Evolutionary conservation across 2,797 vertebrate species (phyloP).

Genomic region (Diplodus sargus): DNA sequence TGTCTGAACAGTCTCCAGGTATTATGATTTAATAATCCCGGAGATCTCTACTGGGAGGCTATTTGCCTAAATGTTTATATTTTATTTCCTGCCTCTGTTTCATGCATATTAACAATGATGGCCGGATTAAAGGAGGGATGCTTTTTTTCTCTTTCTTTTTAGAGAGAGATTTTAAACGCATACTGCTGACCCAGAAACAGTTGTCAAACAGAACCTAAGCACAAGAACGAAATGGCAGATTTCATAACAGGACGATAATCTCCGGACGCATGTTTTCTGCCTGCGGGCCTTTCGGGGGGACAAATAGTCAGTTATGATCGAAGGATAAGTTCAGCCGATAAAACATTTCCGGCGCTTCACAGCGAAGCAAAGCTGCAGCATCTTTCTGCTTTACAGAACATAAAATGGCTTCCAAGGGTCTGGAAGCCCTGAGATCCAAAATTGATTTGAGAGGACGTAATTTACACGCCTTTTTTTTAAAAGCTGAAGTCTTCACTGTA

Average conservation of each 20-base stretch:
- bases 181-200: slow-evolving; percentile 21
- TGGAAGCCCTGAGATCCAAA: too few species aligned
- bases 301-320: slow-evolving; percentile 28
- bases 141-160: slow-evolving; percentile 10
- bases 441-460: too few species aligned
- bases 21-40: slow-evolving; percentile 64
- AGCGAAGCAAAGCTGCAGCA: too few species aligned
- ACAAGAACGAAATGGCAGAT: slow-evolving; percentile 37
- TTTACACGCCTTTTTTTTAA: too few species aligned
- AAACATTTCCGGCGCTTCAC: too few species aligned
- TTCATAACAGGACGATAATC: slow-evolving; percentile 32
- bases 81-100: slow-evolving; percentile 6
- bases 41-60: slow-evolving; percentile 32
- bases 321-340: neutral
- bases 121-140: neutral
- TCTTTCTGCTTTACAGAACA: too few species aligned
- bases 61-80: slow-evolving; percentile 39
- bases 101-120: slow-evolving; percentile 5
- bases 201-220: slow-evolving; percentile 30
- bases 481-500: too few species aligned
- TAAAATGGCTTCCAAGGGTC: too few species aligned
- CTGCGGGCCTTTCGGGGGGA: slow-evolving; percentile 22
- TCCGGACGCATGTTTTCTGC: slow-evolving; percentile 33
- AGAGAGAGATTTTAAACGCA: slow-evolving; percentile 8
- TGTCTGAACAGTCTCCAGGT: slow-evolving; percentile 63